phyloP scores from a whole-genome alignment of 2,888 invertebrate species.

The Monopis laevigella region DNA sequence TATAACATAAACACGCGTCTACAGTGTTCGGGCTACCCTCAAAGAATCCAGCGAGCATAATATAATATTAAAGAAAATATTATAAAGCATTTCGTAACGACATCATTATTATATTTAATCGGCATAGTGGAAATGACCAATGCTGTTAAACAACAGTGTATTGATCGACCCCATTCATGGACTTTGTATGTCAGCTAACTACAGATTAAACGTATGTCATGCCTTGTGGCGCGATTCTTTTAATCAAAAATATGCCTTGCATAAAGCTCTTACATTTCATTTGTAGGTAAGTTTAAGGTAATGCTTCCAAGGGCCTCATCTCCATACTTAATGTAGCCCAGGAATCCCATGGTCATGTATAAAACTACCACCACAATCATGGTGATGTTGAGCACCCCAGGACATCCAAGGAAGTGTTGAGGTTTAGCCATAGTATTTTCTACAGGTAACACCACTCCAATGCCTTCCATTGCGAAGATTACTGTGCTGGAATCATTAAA shows the following conservation, averaged over 20 bases:
- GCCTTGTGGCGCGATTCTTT: background rate
- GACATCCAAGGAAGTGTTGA: constrained; percentile 80
- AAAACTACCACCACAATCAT: constrained; percentile 84
- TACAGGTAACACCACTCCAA: constrained; percentile 90
- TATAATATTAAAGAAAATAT: no score
- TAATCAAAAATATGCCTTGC: background rate
- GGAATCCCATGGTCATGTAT: constrained; percentile 87
- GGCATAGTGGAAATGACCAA: no score
- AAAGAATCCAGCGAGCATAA: no score
- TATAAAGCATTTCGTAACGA: no score
- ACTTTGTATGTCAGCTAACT: no score
- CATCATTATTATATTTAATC: no score
- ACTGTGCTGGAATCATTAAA: constrained; percentile 75
- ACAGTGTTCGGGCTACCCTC: no score
- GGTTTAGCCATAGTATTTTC: constrained; percentile 92
- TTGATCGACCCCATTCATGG: no score
- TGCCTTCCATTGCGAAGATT: constrained; percentile 97
- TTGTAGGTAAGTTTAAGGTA: constrained; percentile 81
- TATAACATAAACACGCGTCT: no score
- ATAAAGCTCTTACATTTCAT: constrained; percentile 66
- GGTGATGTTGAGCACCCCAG: constrained; percentile 87
- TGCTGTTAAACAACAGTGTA: no score
- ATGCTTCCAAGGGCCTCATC: constrained; percentile 75
- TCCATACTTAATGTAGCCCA: constrained; percentile 89
- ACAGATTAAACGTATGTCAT: no score